Percentiles rank a stretch among this genome's conserved stretches.
Conservation (phyloP, 2,113 vertebrate species). For the Boleophthalmus pectinirostris region DNA sequence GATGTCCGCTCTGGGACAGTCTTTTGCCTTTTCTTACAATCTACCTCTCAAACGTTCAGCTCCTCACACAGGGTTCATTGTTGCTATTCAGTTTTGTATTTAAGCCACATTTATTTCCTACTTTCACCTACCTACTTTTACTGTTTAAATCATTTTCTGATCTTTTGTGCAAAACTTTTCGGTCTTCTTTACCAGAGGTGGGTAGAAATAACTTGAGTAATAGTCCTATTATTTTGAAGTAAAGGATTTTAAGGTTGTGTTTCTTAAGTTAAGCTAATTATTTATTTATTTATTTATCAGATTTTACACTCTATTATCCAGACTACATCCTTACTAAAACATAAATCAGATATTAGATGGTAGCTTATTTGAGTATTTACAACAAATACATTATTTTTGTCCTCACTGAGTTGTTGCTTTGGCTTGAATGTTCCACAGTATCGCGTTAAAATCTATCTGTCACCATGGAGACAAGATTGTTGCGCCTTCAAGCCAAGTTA, state of each 20-base stretch:
- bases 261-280: too few species aligned
- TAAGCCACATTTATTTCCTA: constrained; percentile 3
- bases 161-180: not conserved
- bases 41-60: constrained; percentile 71
- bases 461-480: too few species aligned
- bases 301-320: not conserved
- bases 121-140: not conserved
- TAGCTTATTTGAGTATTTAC: too few species aligned
- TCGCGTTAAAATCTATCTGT: too few species aligned
- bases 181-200: not conserved
- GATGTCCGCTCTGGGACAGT: constrained; percentile 36
- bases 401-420: too few species aligned
- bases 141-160: not conserved
- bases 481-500: too few species aligned
- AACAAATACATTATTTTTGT: too few species aligned
- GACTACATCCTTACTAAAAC: not conserved
- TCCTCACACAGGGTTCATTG: constrained; percentile 18
- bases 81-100: constrained; percentile 6
- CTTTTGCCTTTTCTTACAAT: constrained; percentile 56
- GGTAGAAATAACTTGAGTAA: not conserved
- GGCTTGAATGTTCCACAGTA: too few species aligned
- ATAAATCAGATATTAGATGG: too few species aligned
- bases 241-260: not conserved
- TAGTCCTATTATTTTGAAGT: not conserved
- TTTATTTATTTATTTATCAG: not conserved